phyloP scores from a whole-genome alignment of 2,797 vertebrate species.

The Sebastes diaconus region DNA sequence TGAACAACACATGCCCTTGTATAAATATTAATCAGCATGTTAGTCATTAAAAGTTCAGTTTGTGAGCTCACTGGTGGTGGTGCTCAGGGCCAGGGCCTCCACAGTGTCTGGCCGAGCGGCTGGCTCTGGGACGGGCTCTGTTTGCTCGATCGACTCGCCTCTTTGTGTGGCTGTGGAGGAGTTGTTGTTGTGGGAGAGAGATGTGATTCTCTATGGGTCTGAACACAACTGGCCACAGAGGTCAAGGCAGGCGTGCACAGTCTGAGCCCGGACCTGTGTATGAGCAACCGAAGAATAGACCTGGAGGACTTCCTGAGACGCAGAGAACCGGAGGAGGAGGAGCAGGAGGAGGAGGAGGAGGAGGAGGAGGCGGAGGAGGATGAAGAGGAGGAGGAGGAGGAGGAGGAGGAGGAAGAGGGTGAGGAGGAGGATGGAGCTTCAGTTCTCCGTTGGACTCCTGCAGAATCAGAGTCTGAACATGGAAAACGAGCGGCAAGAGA shows the following conservation, averaged over 20 bases:
- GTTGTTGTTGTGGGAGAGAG: neutral
- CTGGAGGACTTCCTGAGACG: slow-evolving; percentile 12
- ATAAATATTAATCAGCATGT: neutral
- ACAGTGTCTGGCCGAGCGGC: slow-evolving; percentile 36
- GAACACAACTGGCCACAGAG: neutral
- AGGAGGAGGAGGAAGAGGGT: neutral
- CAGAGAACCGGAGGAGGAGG: neutral
- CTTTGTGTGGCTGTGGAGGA: slow-evolving; percentile 6
- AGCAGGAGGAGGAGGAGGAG: neutral
- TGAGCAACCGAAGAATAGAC: slow-evolving; percentile 25
- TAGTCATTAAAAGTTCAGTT: slow-evolving; percentile 12
- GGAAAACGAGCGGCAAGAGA: slow-evolving; percentile 35
- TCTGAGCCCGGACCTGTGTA: slow-evolving; percentile 3
- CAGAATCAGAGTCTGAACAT: slow-evolving; percentile 18
- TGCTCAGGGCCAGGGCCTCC: slow-evolving; percentile 76
- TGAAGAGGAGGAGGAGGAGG: neutral
- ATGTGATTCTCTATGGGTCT: neutral
- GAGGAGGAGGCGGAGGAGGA: neutral
- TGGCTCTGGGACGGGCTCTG: slow-evolving; percentile 14
- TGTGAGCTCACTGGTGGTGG: neutral
- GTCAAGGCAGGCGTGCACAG: neutral
- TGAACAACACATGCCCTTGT: neutral
- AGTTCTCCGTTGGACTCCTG: neutral
- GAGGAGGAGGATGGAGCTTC: neutral
- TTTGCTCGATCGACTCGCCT: neutral